Conservation (phyloP, 2,888 invertebrate genomes). For the Hanleya hanleyi region DNA sequence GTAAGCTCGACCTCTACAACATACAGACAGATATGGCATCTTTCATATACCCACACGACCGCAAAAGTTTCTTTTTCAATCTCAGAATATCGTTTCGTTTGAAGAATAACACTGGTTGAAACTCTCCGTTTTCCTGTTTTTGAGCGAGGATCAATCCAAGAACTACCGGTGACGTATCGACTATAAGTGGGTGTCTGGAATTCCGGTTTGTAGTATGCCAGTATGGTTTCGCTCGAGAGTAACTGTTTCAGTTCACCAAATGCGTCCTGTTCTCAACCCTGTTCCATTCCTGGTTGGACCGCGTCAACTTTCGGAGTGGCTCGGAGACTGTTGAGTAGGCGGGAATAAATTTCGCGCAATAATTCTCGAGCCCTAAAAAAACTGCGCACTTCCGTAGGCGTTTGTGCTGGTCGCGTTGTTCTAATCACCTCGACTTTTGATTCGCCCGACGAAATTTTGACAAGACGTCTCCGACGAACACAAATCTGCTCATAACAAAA, state of each 20-base stretch:
- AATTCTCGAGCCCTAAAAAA: background rate
- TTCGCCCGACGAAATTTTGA: too few relatives aligned
- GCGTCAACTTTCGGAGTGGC: background rate
- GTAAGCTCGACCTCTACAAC: conserved; percentile 19
- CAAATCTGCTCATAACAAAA: too few relatives aligned
- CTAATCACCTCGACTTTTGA: too few relatives aligned
- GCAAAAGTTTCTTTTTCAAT: conserved; percentile 26
- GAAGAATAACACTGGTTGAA: background rate
- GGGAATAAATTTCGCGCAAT: background rate
- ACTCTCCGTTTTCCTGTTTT: background rate
- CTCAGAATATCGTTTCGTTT: background rate
- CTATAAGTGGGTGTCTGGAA: background rate
- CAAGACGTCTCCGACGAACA: too few relatives aligned
- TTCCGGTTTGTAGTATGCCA: background rate
- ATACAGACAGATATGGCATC: conserved; percentile 44
- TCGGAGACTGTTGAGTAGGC: background rate
- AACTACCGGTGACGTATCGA: background rate
- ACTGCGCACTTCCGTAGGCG: background rate
- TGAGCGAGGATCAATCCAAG: background rate
- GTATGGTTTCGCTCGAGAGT: background rate
- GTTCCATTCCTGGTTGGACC: background rate
- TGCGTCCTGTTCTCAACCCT: background rate
- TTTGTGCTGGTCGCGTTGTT: too few relatives aligned
- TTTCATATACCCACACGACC: conserved; percentile 45
- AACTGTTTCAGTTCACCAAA: background rate